Base-by-base conservation (phyloP, 2,888 invertebrate species). In the Petrolisthes manimaculis region DNA sequence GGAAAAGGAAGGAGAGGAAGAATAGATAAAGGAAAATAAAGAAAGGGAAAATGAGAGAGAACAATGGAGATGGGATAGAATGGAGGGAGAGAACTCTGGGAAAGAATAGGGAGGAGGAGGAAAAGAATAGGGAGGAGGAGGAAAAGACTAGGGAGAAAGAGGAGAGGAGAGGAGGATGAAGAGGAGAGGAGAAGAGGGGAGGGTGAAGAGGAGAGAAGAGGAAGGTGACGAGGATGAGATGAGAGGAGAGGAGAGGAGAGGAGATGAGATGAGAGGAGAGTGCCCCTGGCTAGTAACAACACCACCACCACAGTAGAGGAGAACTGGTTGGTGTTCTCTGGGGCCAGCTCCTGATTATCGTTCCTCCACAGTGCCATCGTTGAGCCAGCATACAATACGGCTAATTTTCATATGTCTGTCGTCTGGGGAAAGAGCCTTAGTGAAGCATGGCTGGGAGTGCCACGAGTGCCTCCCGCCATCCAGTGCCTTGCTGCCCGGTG, bases 321-420 rank as follows among this genome's bases (percentile, higher is more conserved):
- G 37, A 61, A 69, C 55, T 74, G 24, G 37, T 24, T n/a, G 37
- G n/a, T 8, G 12, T 51, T 61, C 5, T 37, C 5, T 53, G 9
- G 61, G 78, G 78, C 78, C 67, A 84, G 69, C 61, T 18, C 74
- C 83, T 86, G 86, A 82, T 86, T 83, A 83, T 83, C 83, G 75
- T 71, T 53, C 82, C 82, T 24, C 55, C 82, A 77, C 86, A 80
- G 56, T 71, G 86, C 86, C 80, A 55, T 67, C 77, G 74, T 75
- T 54, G 54, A 71, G 86, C 82, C 61, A 51, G 75, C 61, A 83
- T 82, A 86, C 86, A 86, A 86, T 86, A 86, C 86, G 78, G 83
- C 86, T 83, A 82, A 86, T 86, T 86, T 86, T 86, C 86, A 86
- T 83, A 86, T 78, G 86, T 69, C 83, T 86, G 82, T 86, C 83